Base-by-base conservation (phyloP, 2,888 invertebrate genomes). In the Odontocolon sp. region DNA sequence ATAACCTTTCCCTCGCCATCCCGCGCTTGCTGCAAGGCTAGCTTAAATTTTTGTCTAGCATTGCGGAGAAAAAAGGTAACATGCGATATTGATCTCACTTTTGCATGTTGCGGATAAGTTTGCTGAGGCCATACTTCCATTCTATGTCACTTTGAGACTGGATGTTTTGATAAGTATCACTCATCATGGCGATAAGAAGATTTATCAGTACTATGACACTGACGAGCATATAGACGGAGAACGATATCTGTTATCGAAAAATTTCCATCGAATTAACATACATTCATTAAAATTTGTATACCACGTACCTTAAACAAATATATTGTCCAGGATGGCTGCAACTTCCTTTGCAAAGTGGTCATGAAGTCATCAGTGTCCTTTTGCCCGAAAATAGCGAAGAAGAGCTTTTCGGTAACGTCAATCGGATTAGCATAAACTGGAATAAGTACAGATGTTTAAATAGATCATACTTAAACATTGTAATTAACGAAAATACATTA, bases 151-250 rank as follows among this genome's bases (percentile, higher is more conserved):
- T 95, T 88, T 95, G 94, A 0, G 94, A 94, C 87, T 99, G 97
- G 90, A 99, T 99, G 89, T 97, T 94, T 91, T 99, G 99, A 91
- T 99, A 99, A 75, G 99, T 99, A 93, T 99, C 99, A 89, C 98
- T 98, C 99, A 99, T 99, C 99, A 99, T 99, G 93, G 99, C 99
- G 94, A 99, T 99, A 91, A 99, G 95, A 86, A 99, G 94, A 92
- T 99, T 99, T 92, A 99, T 99, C 86, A 99, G 94, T 86, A 99
- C 99, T 90, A 99, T 97, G 86, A 99, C 97, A 81, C 98, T 98
- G 89, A 99, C 98, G 94, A 99, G 94, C 97, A 99, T 97, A 93
- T 99, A 99, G 88, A 98, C 94, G 85, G 96, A 96, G 91, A 96
- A 96, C 82, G 96, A 95, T 88, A 96, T 81, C 90, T 90, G 72